Evolutionary conservation across 2,888 invertebrate species (phyloP), one percentile per base, ranked within the genome.

Genomic region (Sphinx pinastri): DNA sequence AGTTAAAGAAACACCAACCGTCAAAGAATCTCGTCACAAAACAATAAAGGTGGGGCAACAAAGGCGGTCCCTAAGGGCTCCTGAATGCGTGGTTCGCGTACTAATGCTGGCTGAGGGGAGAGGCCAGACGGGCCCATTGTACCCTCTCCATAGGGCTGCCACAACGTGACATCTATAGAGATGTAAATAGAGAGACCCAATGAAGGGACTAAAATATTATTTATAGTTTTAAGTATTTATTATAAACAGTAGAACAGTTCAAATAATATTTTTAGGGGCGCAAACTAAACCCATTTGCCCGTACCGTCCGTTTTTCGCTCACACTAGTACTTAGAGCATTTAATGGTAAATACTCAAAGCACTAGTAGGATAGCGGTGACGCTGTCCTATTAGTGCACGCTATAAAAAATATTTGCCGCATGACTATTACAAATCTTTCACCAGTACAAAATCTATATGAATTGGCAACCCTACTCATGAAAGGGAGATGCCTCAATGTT

Each of bases 41-140:
- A 86, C 85, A 86, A 86, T 86, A 81, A 84, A 84, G 81, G 80
- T 79, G 77, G 73, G 76, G 71, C 75, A 68, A 79, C 80, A 80
- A 80, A 79, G 81, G 75, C 74, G 68, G 71, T 75, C 77, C 75
- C 78, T 63, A 71, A 68, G 75, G 79, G 74, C 59, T 51, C 58
- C 59, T 70, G 67, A 67, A 59, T 67, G 67, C 70, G 58, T 58
- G 67, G 67, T 38, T 55, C 70, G 58, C 38, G 70, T 68, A 69
- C 69, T 69, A 60, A 63, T 52, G 59, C 10, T 19, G 55, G 58
- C 60, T 54, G 69, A 45, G 60, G 58, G 68, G 68, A 68, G 68
- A 63, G 69, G 54, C 54, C 69, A 63, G 60, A 69, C 69, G 51
- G 59, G 60, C 31, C 69, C 52, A 63, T 69, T 69, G 69, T 68